Conservation (phyloP, 2,797 vertebrate genomes). For the Periparus ater region DNA sequence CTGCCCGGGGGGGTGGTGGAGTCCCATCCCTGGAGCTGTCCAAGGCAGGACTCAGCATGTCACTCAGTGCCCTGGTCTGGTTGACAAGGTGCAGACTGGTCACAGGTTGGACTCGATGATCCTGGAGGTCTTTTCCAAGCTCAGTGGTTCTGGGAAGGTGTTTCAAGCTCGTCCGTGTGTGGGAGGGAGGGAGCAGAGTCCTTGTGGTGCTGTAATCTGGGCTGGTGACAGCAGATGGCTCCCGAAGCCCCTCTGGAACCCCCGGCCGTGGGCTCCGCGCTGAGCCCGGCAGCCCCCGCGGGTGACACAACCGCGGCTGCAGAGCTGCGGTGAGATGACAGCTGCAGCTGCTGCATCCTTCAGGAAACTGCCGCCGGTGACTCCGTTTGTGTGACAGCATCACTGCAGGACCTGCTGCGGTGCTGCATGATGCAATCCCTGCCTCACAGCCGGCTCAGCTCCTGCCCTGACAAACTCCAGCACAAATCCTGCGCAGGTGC, state of each 20-base stretch:
- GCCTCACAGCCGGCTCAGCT: not conserved
- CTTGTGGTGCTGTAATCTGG: not conserved
- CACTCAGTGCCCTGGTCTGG: not conserved
- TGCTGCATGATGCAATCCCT: not conserved
- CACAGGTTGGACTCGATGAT: not conserved
- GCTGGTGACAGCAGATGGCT: not conserved
- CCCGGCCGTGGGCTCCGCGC: not conserved
- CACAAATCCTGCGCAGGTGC: accelerated
- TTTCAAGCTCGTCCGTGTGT: not conserved
- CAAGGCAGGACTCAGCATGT: not conserved
- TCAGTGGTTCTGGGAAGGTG: not conserved
- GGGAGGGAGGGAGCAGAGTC: not conserved
- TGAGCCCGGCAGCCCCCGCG: not conserved
- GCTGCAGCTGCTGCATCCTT: not conserved
- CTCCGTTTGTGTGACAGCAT: not conserved
- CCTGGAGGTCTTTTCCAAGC: not conserved
- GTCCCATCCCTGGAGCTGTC: not conserved
- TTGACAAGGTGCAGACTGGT: not conserved
- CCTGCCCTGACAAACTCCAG: not conserved
- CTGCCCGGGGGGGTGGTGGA: not conserved
- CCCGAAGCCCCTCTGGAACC: not conserved
- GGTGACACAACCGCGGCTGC: not conserved
- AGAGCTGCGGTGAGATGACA: accelerated
- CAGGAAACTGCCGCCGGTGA: not conserved
- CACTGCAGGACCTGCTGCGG: not conserved